Conservation (phyloP, 1,140 invertebrate species). For the Drosophila kohkoa region DNA sequence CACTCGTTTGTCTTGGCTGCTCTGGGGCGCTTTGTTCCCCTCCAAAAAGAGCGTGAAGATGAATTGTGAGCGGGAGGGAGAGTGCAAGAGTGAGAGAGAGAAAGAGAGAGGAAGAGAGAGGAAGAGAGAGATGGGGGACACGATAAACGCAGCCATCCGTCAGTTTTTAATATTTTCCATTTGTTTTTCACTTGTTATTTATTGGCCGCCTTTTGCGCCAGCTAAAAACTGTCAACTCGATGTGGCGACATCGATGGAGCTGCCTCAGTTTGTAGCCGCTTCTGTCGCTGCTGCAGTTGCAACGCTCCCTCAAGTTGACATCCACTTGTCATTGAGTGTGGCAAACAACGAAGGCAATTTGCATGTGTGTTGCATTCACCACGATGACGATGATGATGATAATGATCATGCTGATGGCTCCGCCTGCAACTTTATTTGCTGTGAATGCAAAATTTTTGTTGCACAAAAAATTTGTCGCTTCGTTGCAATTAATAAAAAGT, state of each 20-base stretch:
- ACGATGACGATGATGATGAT: conserved; percentile 20
- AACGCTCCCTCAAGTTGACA: conserved; percentile 52
- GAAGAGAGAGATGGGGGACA: not conserved
- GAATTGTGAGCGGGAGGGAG: conserved; percentile 11
- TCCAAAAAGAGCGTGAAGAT: not conserved
- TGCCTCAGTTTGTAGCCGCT: conserved; percentile 17
- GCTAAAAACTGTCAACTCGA: conserved; percentile 6
- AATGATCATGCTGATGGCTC: conserved; percentile 46
- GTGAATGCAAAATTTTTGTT: conserved; percentile 57
- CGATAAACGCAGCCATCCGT: conserved; percentile 66
- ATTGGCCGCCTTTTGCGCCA: conserved; percentile 47
- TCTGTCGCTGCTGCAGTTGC: conserved; percentile 12
- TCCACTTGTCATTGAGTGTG: conserved; percentile 69
- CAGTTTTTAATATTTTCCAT: conserved; percentile 81
- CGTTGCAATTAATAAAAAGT: conserved; percentile 78
- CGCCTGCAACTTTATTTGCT: conserved; percentile 67
- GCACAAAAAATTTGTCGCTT: conserved; percentile 64
- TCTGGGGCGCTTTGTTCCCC: conserved; percentile 38
- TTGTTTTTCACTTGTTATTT: conserved; percentile 69
- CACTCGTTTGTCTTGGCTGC: conserved; percentile 56
- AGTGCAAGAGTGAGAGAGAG: too few relatives aligned
- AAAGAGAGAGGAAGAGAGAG: not conserved
- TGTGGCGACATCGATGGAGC: not conserved
- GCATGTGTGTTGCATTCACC: conserved; percentile 40
- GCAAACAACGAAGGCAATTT: conserved; percentile 43